These are phyloP conservation scores for Threskiornis aethiopicus DNA, from an alignment of 2,797 vertebrate species.

Conservation along the genomic window DNA sequence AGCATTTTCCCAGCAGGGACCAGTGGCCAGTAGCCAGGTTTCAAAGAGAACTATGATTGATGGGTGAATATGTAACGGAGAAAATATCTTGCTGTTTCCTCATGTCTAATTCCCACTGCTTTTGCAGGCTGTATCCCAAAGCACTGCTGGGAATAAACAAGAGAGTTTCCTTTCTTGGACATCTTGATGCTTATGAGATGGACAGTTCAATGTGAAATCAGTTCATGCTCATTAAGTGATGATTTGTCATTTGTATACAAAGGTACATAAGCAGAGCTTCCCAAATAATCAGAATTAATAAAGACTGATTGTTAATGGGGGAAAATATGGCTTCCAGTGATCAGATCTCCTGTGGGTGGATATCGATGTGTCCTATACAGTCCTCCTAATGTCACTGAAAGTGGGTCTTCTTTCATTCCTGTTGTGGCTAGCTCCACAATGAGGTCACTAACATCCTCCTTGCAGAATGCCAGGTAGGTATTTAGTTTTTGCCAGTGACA, in stretches of 20 bases:
- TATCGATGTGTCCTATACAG: neutral
- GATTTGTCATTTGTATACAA: conserved; percentile 44
- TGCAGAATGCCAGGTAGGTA: neutral
- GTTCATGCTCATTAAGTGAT: conserved; percentile 38
- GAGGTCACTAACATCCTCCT: neutral
- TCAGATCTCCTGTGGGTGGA: neutral
- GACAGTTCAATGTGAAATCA: conserved; percentile 54
- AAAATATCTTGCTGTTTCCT: conserved; percentile 62
- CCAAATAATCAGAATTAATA: neutral
- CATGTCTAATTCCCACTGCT: conserved; percentile 65
- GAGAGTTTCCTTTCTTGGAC: conserved; percentile 54
- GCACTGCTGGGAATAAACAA: conserved; percentile 58
- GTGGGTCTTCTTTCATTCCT: neutral
- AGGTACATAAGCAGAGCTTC: neutral
- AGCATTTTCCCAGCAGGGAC: conserved; percentile 57
- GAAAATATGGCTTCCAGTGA: neutral
- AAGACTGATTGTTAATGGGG: neutral
- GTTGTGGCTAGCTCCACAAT: neutral
- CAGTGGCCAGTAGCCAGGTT: conserved; percentile 50
- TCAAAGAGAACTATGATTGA: conserved; percentile 62
- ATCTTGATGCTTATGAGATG: conserved; percentile 35
- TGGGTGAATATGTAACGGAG: conserved; percentile 55
- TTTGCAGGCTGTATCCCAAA: conserved; percentile 50
- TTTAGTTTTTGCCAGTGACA: neutral
- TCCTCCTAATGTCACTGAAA: neutral